These are phyloP conservation scores for Halocaridina rubra DNA, from an alignment of 2,888 invertebrate genomes.

Conservation along the genomic window DNA sequence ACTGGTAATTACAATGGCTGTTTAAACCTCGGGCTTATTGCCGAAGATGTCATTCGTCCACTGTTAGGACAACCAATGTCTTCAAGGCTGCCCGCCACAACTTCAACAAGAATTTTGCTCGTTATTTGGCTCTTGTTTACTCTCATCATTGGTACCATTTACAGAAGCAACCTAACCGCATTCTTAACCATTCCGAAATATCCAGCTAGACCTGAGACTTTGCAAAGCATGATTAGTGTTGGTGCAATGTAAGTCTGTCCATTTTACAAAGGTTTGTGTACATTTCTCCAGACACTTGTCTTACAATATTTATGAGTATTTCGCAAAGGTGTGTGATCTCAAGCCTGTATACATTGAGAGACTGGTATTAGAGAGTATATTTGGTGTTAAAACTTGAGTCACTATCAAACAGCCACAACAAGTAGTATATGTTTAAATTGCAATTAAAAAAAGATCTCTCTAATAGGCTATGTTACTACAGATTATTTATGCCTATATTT, in stretches of 20 bases:
- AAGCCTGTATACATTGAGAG: neutral
- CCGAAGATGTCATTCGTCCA: neutral
- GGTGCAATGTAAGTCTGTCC: neutral
- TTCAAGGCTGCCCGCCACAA: neutral
- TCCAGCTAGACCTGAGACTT: neutral
- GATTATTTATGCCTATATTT: too few relatives aligned
- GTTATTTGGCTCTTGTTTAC: neutral
- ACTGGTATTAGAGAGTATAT: too few relatives aligned
- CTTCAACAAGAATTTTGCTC: neutral
- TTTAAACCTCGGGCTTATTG: neutral
- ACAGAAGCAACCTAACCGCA: neutral
- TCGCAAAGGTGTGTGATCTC: neutral
- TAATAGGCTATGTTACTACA: too few relatives aligned
- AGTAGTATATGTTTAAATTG: too few relatives aligned
- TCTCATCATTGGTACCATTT: neutral
- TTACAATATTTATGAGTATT: too few relatives aligned
- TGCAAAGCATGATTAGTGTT: neutral
- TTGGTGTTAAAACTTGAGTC: too few relatives aligned
- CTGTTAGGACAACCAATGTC: neutral
- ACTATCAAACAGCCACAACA: too few relatives aligned
- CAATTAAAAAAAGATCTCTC: too few relatives aligned
- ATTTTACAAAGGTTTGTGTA: neutral
- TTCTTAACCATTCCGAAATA: slow-evolving; percentile 11
- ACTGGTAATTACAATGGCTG: neutral
- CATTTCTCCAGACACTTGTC: too few relatives aligned